Evolutionary conservation across 2,888 invertebrate genomes (phyloP), one percentile per base, ranked within the genome.

Genomic region (Plebejus argus): DNA sequence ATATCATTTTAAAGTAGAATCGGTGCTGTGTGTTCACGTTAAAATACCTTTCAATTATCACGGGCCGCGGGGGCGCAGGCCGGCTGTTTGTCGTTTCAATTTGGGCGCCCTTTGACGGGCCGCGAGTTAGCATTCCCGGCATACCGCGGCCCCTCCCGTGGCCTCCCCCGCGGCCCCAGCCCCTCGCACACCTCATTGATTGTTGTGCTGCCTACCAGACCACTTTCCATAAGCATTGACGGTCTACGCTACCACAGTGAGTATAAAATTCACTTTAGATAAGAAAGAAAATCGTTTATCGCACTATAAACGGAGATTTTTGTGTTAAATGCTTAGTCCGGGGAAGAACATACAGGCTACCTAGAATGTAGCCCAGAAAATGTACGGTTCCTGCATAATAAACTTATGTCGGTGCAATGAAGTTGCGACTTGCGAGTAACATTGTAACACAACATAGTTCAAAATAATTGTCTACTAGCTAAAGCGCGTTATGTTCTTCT

Each of bases 51-150:
- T 89, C 88, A 89, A 89, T 90, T 90, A 90, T 84, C 86, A 84
- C 85, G 82, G 82, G 83, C 81, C 80, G 84, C 85, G 86, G 53
- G 53, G 53, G 53, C 53, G 5, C 53, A 53, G 53, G 53, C 53
- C 85, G 86, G 85, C 84, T 91, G 88, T 92, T 91, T 92, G 90
- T 90, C 89, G 88, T 91, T 91, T 91, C 89, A 90, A 92, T 92
- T 93, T 90, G 88, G 88, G 88, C 89, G 85, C 88, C 88, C 90
- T 92, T 90, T 90, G 91, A 88, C 87, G 86, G 85, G 86, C 81
- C 85, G 86, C 85, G 88, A 89, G 87, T 91, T 90, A 86, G 89
- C 91, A 91, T 93, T 90, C 91, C 87, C 84, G 77, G 83, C 89
- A 88, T 91, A 86, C 90, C 89, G 83, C 82, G 86, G 83, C 84